phyloP scores from a whole-genome alignment of 2,888 invertebrate genomes.

The Eugnorisma glareosa region DNA sequence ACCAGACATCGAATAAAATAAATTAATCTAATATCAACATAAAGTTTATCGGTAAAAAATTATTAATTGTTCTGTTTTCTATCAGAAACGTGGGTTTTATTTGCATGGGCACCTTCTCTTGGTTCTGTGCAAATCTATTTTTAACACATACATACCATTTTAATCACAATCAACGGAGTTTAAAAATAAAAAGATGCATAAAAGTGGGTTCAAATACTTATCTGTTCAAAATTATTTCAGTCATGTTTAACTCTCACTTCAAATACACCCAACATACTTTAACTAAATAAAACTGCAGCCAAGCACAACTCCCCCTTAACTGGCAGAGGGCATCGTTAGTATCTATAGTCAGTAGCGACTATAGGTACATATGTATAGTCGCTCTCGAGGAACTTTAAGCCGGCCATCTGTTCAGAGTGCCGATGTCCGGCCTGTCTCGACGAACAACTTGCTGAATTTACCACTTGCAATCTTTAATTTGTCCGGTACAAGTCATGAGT shows the following conservation, averaged over 20 bases:
- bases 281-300: slow-evolving; percentile 32
- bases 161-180: no score
- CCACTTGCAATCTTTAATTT: slow-evolving; percentile 66
- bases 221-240: not conserved
- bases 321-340: slow-evolving; percentile 39
- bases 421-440: slow-evolving; percentile 62
- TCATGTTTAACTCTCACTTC: not conserved
- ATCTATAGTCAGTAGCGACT: slow-evolving; percentile 45
- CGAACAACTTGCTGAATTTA: slow-evolving; percentile 69
- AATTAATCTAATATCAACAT: not conserved
- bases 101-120: not conserved
- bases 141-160: not conserved
- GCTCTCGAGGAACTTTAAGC: slow-evolving; percentile 62
- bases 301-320: slow-evolving; percentile 36
- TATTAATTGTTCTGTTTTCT: not conserved
- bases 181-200: not conserved
- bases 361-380: slow-evolving; percentile 53
- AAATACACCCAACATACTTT: not conserved
- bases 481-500: slow-evolving; percentile 20
- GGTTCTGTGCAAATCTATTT: not conserved
- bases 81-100: not conserved
- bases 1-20: not conserved
- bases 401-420: slow-evolving; percentile 66
- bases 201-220: not conserved
- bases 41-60: not conserved